A percentile compares a stretch with the other conserved stretches of the same genome.
Conservation (phyloP, 2,888 invertebrate species). For the Idaea straminata region DNA sequence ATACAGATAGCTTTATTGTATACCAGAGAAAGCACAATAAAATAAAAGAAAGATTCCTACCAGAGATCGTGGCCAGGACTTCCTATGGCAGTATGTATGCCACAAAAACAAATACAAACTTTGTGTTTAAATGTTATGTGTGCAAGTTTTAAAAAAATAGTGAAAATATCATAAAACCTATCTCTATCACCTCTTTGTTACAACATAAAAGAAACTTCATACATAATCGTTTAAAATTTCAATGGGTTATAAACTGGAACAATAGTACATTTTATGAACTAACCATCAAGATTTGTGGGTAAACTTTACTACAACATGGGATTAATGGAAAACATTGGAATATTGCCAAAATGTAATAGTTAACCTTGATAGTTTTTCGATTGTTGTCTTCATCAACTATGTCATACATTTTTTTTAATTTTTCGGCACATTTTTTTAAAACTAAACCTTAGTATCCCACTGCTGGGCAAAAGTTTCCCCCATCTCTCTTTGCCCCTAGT, state of each 20-base stretch:
- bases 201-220: slow-evolving; percentile 20
- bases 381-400: neutral
- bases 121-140: neutral
- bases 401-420: neutral
- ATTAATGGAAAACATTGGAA: neutral
- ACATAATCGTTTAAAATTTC: slow-evolving; percentile 16
- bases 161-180: neutral
- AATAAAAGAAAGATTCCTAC: too few species aligned
- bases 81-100: neutral
- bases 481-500: too few species aligned
- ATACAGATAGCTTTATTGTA: too few species aligned
- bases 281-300: slow-evolving; percentile 2
- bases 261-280: neutral
- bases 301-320: slow-evolving; percentile 9
- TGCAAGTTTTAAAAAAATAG: neutral
- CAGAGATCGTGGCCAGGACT: too few species aligned
- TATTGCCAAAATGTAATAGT: neutral
- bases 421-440: too few species aligned
- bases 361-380: neutral
- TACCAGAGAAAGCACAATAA: too few species aligned
- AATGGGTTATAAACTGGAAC: slow-evolving; percentile 14
- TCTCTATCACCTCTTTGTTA: neutral
- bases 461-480: too few species aligned
- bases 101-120: neutral
- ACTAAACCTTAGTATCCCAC: too few species aligned